These are phyloP conservation scores for Polylopha cassiicola DNA, from an alignment of 2,888 invertebrate species.

Conservation along the genomic window DNA sequence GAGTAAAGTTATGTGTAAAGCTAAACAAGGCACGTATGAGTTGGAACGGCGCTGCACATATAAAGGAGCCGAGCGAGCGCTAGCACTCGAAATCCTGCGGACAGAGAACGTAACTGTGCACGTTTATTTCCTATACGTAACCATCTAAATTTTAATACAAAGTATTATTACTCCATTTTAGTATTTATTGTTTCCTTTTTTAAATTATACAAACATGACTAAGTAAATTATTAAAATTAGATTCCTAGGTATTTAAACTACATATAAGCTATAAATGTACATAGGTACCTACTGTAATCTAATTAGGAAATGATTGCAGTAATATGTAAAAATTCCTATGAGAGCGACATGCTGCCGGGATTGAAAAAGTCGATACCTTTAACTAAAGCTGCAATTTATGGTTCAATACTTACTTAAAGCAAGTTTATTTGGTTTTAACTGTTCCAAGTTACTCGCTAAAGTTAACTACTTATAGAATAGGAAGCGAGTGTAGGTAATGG, in stretches of 20 bases:
- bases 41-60: slow-evolving; percentile 56
- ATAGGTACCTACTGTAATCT: too few species aligned
- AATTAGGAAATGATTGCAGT: too few species aligned
- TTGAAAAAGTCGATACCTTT: neutral
- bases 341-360: too few species aligned
- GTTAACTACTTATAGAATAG: slow-evolving; percentile 73
- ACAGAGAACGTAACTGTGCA: slow-evolving; percentile 46
- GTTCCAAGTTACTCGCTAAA: slow-evolving; percentile 50
- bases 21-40: slow-evolving; percentile 42
- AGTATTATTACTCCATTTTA: too few species aligned
- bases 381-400: neutral
- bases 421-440: neutral
- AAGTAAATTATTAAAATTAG: too few species aligned
- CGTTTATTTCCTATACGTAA: slow-evolving; percentile 18
- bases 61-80: slow-evolving; percentile 51
- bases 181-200: too few species aligned
- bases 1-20: slow-evolving; percentile 33
- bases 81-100: slow-evolving; percentile 52
- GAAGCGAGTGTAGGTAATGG: slow-evolving; percentile 78
- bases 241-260: too few species aligned
- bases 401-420: neutral
- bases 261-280: too few species aligned
- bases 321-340: too few species aligned
- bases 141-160: slow-evolving; percentile 10
- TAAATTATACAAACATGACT: too few species aligned